phyloP scores from a whole-genome alignment of 2,797 vertebrate genomes.

The Microctenopoma stevenorrisi region DNA sequence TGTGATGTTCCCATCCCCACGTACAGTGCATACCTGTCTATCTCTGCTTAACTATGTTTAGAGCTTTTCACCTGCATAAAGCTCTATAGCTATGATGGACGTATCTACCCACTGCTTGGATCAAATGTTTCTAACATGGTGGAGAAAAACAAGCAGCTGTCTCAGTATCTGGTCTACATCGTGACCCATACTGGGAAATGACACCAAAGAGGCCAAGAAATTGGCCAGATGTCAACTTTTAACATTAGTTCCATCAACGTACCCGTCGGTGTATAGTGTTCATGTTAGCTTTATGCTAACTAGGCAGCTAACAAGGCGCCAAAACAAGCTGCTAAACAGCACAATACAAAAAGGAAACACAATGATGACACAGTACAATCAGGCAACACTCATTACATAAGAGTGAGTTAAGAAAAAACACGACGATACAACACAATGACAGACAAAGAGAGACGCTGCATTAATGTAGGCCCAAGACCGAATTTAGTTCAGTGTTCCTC shows the following conservation, averaged over 20 bases:
- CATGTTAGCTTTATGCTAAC: no score
- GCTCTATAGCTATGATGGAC: constrained; percentile 6
- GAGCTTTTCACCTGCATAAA: constrained; percentile 59
- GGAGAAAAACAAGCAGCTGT: not conserved
- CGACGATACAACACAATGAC: no score
- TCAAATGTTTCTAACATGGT: not conserved
- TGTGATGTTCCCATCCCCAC: constrained; percentile 55
- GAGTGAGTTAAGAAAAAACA: not conserved
- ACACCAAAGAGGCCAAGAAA: no score
- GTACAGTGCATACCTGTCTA: constrained; percentile 42
- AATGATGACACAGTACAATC: constrained; percentile 2
- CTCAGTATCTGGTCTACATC: not conserved
- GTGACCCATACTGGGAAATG: not conserved
- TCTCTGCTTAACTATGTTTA: constrained; percentile 53
- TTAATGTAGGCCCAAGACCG: no score
- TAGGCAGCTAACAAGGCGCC: no score
- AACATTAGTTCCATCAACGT: no score
- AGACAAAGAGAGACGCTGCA: not conserved
- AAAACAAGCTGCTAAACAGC: no score
- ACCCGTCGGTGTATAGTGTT: no score
- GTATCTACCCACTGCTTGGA: constrained; percentile 9
- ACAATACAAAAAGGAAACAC: no score
- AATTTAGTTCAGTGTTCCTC: no score
- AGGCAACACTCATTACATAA: constrained; percentile 14
- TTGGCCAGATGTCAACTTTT: no score